These are phyloP conservation scores for Lamellibrachia luymesi DNA, from an alignment of 1,140 invertebrate species.

Conservation along the genomic window DNA sequence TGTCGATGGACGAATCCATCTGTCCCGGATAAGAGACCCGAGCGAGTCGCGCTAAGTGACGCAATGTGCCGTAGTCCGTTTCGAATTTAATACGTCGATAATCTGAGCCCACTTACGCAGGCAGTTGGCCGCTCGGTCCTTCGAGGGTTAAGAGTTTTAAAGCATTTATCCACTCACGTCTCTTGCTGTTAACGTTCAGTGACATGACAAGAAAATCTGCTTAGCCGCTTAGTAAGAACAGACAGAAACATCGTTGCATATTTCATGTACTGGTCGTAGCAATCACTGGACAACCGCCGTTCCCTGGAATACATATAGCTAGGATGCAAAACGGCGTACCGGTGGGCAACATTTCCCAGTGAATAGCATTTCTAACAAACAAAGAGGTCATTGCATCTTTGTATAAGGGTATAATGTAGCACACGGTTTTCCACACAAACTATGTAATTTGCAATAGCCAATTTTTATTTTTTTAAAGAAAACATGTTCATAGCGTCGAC, in stretches of 20 bases:
- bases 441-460: not conserved
- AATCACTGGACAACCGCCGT: not conserved
- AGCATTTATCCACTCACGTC: not conserved
- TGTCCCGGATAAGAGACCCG: not conserved
- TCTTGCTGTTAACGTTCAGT: not conserved
- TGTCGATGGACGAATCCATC: not conserved
- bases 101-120: not conserved
- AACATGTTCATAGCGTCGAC: not conserved
- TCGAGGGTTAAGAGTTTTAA: not conserved
- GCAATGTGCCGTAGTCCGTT: not conserved
- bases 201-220: not conserved
- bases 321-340: not conserved
- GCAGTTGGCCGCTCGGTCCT: not conserved
- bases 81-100: not conserved
- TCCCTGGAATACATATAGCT: not conserved
- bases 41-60: not conserved
- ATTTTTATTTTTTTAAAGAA: not conserved
- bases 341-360: too few species aligned
- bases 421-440: not conserved
- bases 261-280: not conserved
- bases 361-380: not conserved
- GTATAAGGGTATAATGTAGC: not conserved
- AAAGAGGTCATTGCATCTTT: not conserved
- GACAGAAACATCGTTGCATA: not conserved
- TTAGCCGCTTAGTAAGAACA: not conserved